A percentile compares a stretch with the other conserved stretches of the same genome.
Evolutionary conservation across 2,797 vertebrate genomes (phyloP).

Genomic region (Catamblyrhynchus diadema): DNA sequence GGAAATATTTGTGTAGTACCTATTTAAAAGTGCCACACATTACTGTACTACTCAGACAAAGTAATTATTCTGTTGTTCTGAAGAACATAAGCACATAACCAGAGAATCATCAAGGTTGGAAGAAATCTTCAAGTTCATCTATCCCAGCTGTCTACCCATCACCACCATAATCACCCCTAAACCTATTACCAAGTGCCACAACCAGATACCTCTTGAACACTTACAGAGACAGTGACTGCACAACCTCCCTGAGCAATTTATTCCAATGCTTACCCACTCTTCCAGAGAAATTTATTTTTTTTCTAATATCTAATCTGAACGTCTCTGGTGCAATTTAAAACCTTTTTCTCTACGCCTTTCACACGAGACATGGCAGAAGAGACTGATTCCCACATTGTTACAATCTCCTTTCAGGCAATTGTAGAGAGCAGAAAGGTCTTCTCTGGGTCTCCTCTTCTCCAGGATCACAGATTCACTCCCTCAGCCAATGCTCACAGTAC

Average conservation of each 20-base stretch:
- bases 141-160: accelerated
- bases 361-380: not conserved
- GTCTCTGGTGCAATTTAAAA: accelerated
- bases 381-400: not conserved
- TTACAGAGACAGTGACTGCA: not conserved
- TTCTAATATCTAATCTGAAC: not conserved
- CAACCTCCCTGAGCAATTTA: not conserved
- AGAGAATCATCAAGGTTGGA: not conserved
- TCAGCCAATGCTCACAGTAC: not conserved
- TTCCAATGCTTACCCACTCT: not conserved
- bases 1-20: not conserved
- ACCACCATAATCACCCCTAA: not conserved
- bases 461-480: not conserved
- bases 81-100: not conserved
- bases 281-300: not conserved
- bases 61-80: not conserved
- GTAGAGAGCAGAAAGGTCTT: not conserved
- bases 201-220: not conserved
- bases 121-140: not conserved
- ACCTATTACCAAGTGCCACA: not conserved
- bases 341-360: not conserved
- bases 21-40: not conserved
- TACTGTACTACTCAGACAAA: not conserved
- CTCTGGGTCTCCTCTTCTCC: not conserved
- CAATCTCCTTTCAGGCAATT: not conserved